phyloP scores from a whole-genome alignment of 1,140 invertebrate species.

The Diorhabda sublineata region DNA sequence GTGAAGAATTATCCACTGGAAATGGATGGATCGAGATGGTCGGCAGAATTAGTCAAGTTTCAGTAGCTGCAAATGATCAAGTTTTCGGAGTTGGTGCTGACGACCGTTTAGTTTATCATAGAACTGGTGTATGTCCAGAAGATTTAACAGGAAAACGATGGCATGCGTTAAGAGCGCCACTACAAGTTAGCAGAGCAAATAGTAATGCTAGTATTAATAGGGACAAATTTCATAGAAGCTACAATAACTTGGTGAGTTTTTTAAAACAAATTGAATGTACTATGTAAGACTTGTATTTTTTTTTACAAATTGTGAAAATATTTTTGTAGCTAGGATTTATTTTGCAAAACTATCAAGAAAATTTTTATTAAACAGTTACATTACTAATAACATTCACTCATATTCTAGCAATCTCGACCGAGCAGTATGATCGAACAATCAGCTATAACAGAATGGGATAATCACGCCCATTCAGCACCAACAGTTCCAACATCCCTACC shows the following conservation, averaged over 20 bases:
- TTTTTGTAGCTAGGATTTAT: too few species aligned
- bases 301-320: too few species aligned
- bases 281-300: too few species aligned
- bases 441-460: conserved; percentile 53
- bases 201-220: conserved; percentile 62
- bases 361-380: too few species aligned
- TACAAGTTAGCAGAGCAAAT: conserved; percentile 74
- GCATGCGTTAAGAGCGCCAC: conserved; percentile 69
- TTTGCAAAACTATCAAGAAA: too few species aligned
- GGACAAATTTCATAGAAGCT: conserved; percentile 52
- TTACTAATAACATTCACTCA: not conserved
- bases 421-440: conserved; percentile 51
- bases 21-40: conserved; percentile 81
- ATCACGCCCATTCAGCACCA: conserved; percentile 58
- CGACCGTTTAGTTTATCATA: conserved; percentile 72
- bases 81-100: conserved; percentile 66
- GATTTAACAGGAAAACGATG: conserved; percentile 86
- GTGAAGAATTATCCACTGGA: conserved; percentile 67
- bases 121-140: conserved; percentile 68
- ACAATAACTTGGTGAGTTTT: conserved; percentile 33
- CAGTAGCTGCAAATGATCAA: conserved; percentile 84
- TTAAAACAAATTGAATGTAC: not conserved
- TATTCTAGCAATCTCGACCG: conserved; percentile 40
- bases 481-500: conserved; percentile 46
- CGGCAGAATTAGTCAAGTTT: conserved; percentile 75